Evolutionary conservation across 1,140 invertebrate species (phyloP).

Genomic region (Cylas formicarius): DNA sequence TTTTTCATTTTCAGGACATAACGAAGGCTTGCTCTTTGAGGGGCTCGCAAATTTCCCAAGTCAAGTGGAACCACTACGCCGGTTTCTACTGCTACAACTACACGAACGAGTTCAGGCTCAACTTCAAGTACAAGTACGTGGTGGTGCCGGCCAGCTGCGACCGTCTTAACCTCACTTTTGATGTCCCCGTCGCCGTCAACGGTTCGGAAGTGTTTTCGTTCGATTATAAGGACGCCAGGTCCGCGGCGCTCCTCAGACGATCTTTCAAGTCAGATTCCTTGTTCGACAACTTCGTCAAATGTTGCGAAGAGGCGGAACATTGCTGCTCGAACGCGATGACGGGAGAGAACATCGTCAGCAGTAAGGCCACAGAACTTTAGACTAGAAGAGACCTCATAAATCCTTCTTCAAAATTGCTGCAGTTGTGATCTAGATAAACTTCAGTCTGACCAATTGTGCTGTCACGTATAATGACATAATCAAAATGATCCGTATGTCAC

Average conservation of each 20-base stretch:
- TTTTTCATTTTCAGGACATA: slow-evolving; percentile 8
- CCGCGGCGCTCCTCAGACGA: slow-evolving; percentile 12
- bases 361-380: slow-evolving; percentile 15
- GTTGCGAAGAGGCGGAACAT: slow-evolving; percentile 24
- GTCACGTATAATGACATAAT: no score
- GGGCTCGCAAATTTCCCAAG: neutral
- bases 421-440: no score
- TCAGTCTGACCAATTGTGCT: no score
- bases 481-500: neutral
- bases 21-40: slow-evolving; percentile 10
- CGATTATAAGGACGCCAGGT: slow-evolving; percentile 22
- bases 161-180: neutral
- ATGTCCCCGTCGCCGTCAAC: slow-evolving; percentile 11
- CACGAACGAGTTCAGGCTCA: slow-evolving; percentile 17
- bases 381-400: neutral
- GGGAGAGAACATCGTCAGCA: slow-evolving; percentile 20
- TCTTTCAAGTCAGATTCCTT: slow-evolving; percentile 22
- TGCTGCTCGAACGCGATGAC: slow-evolving; percentile 28
- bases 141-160: neutral
- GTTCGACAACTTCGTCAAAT: slow-evolving; percentile 26
- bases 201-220: slow-evolving; percentile 15
- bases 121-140: slow-evolving; percentile 13
- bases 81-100: slow-evolving; percentile 28
- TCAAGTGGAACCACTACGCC: slow-evolving; percentile 19
- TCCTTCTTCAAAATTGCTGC: no score